Evolutionary conservation across 2,113 vertebrate genomes (phyloP).

Genomic region (Oryzias curvinotus): DNA sequence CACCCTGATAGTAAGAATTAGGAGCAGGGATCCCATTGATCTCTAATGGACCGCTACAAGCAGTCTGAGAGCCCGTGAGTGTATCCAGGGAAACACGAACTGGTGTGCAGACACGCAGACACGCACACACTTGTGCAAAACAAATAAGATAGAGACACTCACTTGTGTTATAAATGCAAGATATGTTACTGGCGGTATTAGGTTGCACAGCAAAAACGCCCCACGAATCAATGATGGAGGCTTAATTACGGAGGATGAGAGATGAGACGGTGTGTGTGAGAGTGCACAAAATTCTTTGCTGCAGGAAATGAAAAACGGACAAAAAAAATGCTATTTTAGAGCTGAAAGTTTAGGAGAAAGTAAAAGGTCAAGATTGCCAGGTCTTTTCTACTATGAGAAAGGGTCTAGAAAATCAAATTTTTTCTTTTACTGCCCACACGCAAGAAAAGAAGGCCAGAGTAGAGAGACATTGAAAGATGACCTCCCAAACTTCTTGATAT

Average conservation of each 20-base stretch:
- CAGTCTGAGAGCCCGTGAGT: slow-evolving; percentile 66
- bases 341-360: slow-evolving; percentile 61
- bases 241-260: slow-evolving; percentile 72
- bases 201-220: slow-evolving; percentile 67
- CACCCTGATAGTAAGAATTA: slow-evolving; percentile 75
- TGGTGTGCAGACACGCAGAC: slow-evolving; percentile 7
- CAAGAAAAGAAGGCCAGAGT: slow-evolving; percentile 24
- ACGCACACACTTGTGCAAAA: slow-evolving; percentile 17
- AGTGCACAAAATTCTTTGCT: slow-evolving; percentile 26
- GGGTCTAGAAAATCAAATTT: slow-evolving; percentile 60
- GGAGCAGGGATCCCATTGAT: slow-evolving; percentile 76
- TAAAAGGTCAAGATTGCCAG: slow-evolving; percentile 64
- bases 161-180: slow-evolving; percentile 63
- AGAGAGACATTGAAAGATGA: slow-evolving; percentile 60
- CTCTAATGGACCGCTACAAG: slow-evolving; percentile 75
- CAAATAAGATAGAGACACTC: slow-evolving; percentile 50
- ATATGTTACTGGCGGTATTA: slow-evolving; percentile 56
- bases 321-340: slow-evolving; percentile 54
- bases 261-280: slow-evolving; percentile 22
- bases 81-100: slow-evolving; percentile 65
- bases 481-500: slow-evolving; percentile 65
- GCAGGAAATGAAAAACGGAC: slow-evolving; percentile 30
- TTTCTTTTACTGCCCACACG: slow-evolving; percentile 25
- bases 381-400: slow-evolving; percentile 37
- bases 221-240: slow-evolving; percentile 70